phyloP scores from a whole-genome alignment of 2,888 invertebrate genomes.

The Dryocosmus kuriphilus region DNA sequence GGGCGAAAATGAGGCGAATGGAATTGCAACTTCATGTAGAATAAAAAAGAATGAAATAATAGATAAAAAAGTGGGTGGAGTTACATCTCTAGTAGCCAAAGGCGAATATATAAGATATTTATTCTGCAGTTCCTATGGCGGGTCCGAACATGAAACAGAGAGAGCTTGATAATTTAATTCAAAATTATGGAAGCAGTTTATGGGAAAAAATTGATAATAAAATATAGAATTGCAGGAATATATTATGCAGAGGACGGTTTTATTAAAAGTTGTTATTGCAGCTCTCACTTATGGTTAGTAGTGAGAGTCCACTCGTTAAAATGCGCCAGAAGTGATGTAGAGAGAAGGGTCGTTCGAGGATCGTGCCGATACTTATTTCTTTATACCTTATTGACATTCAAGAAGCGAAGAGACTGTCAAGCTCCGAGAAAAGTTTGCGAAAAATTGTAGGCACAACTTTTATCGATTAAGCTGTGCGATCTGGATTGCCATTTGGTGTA shows the following conservation, averaged over 20 bases:
- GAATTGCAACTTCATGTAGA: too few species aligned
- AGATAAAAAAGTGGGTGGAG: too few species aligned
- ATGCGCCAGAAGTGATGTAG: not conserved
- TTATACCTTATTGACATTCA: not conserved
- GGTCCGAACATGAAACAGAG: too few species aligned
- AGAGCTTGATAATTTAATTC: not conserved
- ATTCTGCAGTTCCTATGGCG: too few species aligned
- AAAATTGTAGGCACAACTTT: conserved; percentile 9
- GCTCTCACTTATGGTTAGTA: not conserved
- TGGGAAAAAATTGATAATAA: not conserved
- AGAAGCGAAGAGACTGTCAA: not conserved
- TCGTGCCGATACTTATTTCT: not conserved
- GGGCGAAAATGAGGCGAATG: too few species aligned
- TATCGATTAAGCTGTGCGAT: conserved; percentile 25
- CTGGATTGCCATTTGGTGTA: not conserved
- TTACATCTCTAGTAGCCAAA: too few species aligned
- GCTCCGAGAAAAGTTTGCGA: conserved; percentile 6
- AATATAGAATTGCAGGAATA: not conserved
- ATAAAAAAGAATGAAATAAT: too few species aligned
- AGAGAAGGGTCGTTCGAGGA: not conserved
- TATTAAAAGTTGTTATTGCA: not conserved
- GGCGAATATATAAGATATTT: too few species aligned
- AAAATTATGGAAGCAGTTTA: not conserved
- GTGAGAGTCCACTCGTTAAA: not conserved
- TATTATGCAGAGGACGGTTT: not conserved